Evolutionary conservation across 2,888 invertebrate species (phyloP).

Genomic region (Drosophila infuscata): DNA sequence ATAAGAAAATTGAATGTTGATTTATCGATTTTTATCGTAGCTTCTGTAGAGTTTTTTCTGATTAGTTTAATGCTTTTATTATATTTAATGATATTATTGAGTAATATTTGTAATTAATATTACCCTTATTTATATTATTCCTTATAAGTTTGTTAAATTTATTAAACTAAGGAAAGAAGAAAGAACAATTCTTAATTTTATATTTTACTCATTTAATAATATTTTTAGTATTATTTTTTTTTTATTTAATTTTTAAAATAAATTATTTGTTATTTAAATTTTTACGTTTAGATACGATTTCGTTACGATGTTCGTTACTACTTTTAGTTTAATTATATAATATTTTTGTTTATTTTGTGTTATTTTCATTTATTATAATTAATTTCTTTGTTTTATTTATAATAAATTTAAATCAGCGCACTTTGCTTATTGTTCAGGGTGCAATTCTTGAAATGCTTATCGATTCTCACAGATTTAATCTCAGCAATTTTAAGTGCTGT

Average conservation of each 20-base stretch:
- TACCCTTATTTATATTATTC: background rate
- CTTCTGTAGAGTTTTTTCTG: background rate
- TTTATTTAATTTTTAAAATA: background rate
- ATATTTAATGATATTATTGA: background rate
- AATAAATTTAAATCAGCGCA: background rate
- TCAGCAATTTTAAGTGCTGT: slow-evolving; percentile 19
- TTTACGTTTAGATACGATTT: too few relatives aligned
- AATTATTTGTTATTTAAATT: too few relatives aligned
- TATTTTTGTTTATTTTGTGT: background rate
- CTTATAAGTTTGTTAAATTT: background rate
- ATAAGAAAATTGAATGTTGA: background rate
- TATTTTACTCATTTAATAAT: background rate
- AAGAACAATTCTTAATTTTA: background rate
- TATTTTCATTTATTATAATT: background rate
- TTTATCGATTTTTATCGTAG: background rate
- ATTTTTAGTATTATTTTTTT: background rate
- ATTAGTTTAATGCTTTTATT: background rate
- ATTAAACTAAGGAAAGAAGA: background rate
- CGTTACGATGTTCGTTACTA: too few relatives aligned
- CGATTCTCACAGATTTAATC: background rate
- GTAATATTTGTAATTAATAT: background rate
- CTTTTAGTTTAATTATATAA: background rate
- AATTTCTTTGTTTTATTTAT: background rate
- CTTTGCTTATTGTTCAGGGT: background rate
- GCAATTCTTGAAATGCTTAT: background rate